Percentiles rank a stretch among this genome's conserved stretches.
Evolutionary conservation across 1,140 invertebrate species (phyloP).

Genomic region (Papilio machaon): DNA sequence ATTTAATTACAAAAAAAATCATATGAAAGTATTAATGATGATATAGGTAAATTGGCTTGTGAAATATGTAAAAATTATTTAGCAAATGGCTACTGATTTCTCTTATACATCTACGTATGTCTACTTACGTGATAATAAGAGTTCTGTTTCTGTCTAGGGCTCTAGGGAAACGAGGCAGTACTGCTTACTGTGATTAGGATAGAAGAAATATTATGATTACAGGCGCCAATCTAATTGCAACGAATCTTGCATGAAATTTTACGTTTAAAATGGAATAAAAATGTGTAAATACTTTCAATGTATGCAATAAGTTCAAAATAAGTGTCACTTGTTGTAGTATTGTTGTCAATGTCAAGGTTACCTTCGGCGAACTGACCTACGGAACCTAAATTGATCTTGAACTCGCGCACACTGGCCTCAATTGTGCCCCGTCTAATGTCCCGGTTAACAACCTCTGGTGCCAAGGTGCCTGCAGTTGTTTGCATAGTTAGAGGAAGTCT

Average conservation of each 20-base stretch:
- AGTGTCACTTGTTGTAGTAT: conserved; percentile 49
- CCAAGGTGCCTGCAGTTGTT: conserved; percentile 77
- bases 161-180: neutral
- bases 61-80: too few relatives aligned
- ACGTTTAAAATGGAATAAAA: neutral
- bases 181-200: neutral
- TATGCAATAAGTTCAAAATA: conserved; percentile 9
- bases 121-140: neutral
- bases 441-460: conserved; percentile 80
- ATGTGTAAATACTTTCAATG: neutral
- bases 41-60: too few relatives aligned
- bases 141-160: neutral
- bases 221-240: neutral
- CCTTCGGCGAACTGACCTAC: conserved; percentile 81
- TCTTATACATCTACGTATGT: too few relatives aligned
- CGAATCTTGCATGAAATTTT: neutral
- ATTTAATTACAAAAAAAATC: neutral
- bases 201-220: neutral
- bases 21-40: too few relatives aligned
- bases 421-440: conserved; percentile 78
- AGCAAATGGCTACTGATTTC: too few relatives aligned
- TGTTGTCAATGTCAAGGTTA: conserved; percentile 79
- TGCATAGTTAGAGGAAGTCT: conserved; percentile 60
- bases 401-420: conserved; percentile 80
- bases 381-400: conserved; percentile 82